Base-by-base conservation (phyloP, 2,797 vertebrate genomes). In the Eurystomus glaucurus region DNA sequence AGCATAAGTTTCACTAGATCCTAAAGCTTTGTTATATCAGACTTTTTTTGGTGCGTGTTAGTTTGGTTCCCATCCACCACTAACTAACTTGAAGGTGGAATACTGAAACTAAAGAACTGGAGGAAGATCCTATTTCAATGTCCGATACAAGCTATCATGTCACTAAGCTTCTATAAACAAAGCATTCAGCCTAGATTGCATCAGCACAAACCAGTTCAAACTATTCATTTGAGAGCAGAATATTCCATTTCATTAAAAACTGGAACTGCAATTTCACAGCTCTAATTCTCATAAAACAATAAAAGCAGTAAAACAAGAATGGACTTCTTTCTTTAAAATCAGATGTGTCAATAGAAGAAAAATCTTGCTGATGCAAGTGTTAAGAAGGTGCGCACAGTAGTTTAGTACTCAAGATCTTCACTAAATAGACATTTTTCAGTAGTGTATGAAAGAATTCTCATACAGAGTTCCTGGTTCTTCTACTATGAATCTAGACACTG, bases 111-210 rank as follows among this genome's bases (percentile, higher is more conserved):
- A 62, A 85, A 37, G 66, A 82, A 55, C 70, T 29, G 33, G 12
- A 94, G 50, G 51, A 85, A 91, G 81, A 93, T 94, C 62, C 23
- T 76, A 11, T 95, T 91, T 95, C 97, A 94, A 25, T 43, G 10
- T 70, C 55, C 1, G 2, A 43, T 76, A 91, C 28, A 68, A 93
- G 31, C 45, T 29, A 64, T 23, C 41, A 43, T 64, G 60, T 62
- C 68, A 66, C 48, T 90, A 74, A 93, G 48, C 18, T 85, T 92
- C 77, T 92, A 28, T 46, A 95, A 97, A 91, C 75, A 87, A 35
- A 70, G 21, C 52, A 46, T 57, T 88, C 28, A 52, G 35, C 37
- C 64, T 77, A 70, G 62, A 85, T 91, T 97, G 58, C 84, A 80
- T 91, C 91, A 93, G 64, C 68, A 93, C 7, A 46, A 90, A 77